Base-by-base conservation (phyloP, 2,888 invertebrate species). In the Seira sanloemensis region DNA sequence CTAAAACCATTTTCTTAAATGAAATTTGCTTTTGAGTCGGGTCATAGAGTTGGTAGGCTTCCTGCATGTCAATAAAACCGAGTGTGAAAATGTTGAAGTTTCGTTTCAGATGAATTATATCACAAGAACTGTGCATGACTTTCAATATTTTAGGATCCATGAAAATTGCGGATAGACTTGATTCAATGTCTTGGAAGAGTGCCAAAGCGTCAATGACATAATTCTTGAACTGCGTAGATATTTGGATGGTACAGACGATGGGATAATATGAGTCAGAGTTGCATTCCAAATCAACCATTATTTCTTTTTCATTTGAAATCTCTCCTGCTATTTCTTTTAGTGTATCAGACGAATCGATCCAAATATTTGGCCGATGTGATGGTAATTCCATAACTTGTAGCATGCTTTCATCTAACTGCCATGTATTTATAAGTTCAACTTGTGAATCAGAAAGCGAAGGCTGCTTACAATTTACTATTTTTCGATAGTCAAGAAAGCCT, bases 151-250 rank as follows among this genome's bases (percentile, higher is more conserved):
- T 58, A 4, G 76, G 62, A 24, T 68, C 12, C 19, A 76, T 68
- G 0, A 81, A 25, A 21, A 81, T 37, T 0, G 24, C 25, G 16
- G 24, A 46, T 1, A 81, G 5, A 0, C 66, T 4, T 0, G n/a
- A 21, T 21, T 46, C 2, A 0, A 81, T 71, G 5, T 21, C 2
- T 4, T 27, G 0, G 16, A 25, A 23, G 18, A 81, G 23, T 18
- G 16, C n/a, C 12, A 75, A 24, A 18, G 75, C 58, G 26, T 76
- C 75, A 24, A 81, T 76, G 0, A 81, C 16, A 26, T 69, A 81
- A n/a, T 74, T 66, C 0, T 1, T 25, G 0, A 0, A 27, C 0
- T 58, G 69, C 0, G 76, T 76, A 0, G 69, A 68, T 19, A 81
- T 76, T 65, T 81, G 81, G 1, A 81, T 76, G 1, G 62, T 1